A percentile compares a stretch with the other conserved stretches of the same genome.
Evolutionary conservation across 2,797 vertebrate genomes (phyloP).

Genomic region (Octomys mimax): DNA sequence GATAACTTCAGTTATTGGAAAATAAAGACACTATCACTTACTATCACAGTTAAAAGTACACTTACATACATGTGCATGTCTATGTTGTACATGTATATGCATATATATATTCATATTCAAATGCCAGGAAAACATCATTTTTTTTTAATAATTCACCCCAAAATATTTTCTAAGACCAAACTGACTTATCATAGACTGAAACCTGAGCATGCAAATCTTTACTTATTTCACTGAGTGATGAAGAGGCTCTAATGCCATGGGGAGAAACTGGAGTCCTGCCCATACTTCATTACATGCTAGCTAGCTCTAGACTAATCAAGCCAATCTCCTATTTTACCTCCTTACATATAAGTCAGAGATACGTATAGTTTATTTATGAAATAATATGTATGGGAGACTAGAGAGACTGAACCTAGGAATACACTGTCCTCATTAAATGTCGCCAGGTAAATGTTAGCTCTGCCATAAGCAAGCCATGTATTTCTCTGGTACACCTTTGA

Average conservation of each 20-base stretch:
- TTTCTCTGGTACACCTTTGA: background rate
- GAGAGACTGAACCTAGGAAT: background rate
- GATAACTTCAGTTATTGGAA: background rate
- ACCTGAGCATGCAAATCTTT: conserved; percentile 5
- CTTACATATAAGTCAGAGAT: background rate
- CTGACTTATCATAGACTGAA: conserved; percentile 44
- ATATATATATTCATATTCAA: background rate
- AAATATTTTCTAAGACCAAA: conserved; percentile 36
- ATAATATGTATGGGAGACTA: background rate
- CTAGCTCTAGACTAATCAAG: background rate
- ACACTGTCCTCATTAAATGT: background rate
- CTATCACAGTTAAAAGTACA: conserved; percentile 11
- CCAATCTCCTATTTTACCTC: background rate
- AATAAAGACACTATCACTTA: conserved; percentile 10
- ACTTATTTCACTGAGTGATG: conserved; percentile 6
- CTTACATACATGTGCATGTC: background rate
- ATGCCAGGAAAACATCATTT: conserved; percentile 29
- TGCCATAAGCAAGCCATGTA: background rate
- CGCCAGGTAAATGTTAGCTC: background rate
- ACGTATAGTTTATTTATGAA: background rate
- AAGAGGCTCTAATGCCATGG: background rate
- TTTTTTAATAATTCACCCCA: conserved; percentile 46
- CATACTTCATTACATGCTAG: background rate
- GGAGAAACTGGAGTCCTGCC: background rate
- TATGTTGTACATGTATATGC: background rate